A percentile compares a stretch with the other conserved stretches of the same genome.
phyloP scores from a whole-genome alignment of 2,888 invertebrate genomes.

The Stenodera caucasica region DNA sequence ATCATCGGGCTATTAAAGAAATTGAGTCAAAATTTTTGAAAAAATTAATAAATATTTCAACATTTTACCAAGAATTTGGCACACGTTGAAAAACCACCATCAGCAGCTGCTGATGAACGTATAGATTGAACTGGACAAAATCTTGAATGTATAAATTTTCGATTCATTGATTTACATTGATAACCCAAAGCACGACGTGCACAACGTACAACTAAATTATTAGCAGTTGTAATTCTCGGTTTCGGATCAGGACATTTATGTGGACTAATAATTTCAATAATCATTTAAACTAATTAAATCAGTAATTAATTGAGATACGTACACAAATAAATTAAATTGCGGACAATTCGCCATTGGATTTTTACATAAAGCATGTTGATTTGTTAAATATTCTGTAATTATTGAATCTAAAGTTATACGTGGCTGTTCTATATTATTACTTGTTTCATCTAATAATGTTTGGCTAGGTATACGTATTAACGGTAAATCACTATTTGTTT shows the following conservation, averaged over 20 bases:
- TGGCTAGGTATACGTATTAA: conserved; percentile 36
- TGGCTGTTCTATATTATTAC: conserved; percentile 45
- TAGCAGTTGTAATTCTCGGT: conserved; percentile 65
- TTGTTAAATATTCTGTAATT: conserved; percentile 93
- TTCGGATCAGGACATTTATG: conserved; percentile 94
- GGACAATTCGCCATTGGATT: conserved; percentile 98
- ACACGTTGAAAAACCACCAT: conserved; percentile 75
- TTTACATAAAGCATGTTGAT: conserved; percentile 97
- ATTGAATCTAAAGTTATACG: conserved; percentile 83
- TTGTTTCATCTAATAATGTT: conserved; percentile 35
- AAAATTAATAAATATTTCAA: not conserved
- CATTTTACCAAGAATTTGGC: conserved; percentile 48
- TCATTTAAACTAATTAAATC: conserved; percentile 33
- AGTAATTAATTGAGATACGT: conserved; percentile 48
- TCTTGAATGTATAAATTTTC: conserved; percentile 80
- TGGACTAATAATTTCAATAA: conserved; percentile 69
- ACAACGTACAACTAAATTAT: conserved; percentile 71
- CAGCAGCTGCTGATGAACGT: conserved; percentile 62
- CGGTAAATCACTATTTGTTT: conserved; percentile 53
- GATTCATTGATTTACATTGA: conserved; percentile 68
- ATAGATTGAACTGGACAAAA: conserved; percentile 77
- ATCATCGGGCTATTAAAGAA: conserved; percentile 49
- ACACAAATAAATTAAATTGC: conserved; percentile 90
- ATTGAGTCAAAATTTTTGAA: not conserved
- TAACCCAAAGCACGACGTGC: conserved; percentile 62